Base-by-base conservation (phyloP, 2,113 vertebrate species). In the Larimichthys polyactis region DNA sequence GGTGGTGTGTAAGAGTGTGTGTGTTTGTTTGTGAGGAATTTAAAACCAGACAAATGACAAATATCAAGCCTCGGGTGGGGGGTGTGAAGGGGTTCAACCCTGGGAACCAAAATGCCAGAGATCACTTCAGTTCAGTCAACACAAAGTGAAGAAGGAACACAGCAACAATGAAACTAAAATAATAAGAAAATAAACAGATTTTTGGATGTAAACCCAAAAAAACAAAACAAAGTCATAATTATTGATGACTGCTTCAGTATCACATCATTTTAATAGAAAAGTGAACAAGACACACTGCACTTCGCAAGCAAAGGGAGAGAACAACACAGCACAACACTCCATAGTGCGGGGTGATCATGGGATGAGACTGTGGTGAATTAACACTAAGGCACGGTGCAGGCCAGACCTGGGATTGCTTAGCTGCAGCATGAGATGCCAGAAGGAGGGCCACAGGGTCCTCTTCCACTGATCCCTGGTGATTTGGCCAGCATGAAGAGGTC, bases 331-430 rank as follows among this genome's bases (percentile, higher is more conserved):
- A 82, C 69, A 78, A 64, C 78, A 90, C 65, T 69, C 57, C 20
- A 75, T 36, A 64, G 72, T 70, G 64, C 11, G 51, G 62, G 55
- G 69, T 76, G 73, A 85, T 55, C 4, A 19, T 12, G 49, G 70
- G 81, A 76, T 1, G 55, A 80, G 80, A 68, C 65, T 78, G 54
- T 69, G 74, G 81, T 73, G 86, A 55, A 84, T 75, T 15, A 7
- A 85, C 79, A 86, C 73, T 81, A 81, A 76, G 74, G 81, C 80
- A 92, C 71, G 70, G 82, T 65, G 70, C 57, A 91, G 71, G 79
- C 83, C 95, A 94, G 95, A 97, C 96, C 96, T 97, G 95, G 74
- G 94, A 92, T 67, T 89, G 91, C 63, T 93, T 87, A 84, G 90
- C 93, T 71, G 92, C 90, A 82, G 94, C 90, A 75, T 95, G 94